Base-by-base conservation (phyloP, 2,888 invertebrate species). In the Capitulum mitella region DNA sequence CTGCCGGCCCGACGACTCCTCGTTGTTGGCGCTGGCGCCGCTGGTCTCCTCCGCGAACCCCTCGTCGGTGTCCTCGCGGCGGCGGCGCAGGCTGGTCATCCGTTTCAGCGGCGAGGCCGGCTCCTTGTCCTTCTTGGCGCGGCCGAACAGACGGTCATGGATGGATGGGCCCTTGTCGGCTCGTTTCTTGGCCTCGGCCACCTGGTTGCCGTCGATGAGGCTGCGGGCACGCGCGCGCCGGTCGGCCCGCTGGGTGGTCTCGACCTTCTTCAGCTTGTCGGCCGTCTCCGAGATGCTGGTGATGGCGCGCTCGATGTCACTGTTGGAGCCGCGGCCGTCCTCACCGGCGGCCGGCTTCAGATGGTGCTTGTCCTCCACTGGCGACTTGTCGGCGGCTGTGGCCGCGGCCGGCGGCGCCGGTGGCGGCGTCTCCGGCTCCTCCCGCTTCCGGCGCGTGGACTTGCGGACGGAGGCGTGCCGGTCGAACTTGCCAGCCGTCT, bases 401-500 rank as follows among this genome's bases (percentile, higher is more conserved):
- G 26, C 40, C 19, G 43, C 32, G 19, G 51, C 19, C 40, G 58
- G 78, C 29, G 79, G 79, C 51, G 79, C 78, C 46, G 78, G 61
- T 40, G 74, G 61, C 3, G 77, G 26, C n/a, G 76, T 77, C 26
- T 79, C 79, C 26, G 54, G n/a, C 22, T 64, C 64, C 19, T 88
- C 88, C 81, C 88, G 88, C 80, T 93, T 93, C 83, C 93, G 94
- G 70, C 95, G 88, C 80, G 94, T 89, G 0, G 95, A 95, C 82
- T 94, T 88, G 82, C 95, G 88, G 0, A 93, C 90, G 6, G 92
- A 90, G 0, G 94, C 93, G 84, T 92, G 93, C 82, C 95, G 88
- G 84, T 95, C 94, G 82, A 95, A 95, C 83, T 93, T 92, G 3
- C 93, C 93, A 77, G 84, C 84, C 6, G 84, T 84, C 80, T 84